Base-by-base conservation (phyloP, 2,113 vertebrate genomes). In the Uropsilus gracilis region DNA sequence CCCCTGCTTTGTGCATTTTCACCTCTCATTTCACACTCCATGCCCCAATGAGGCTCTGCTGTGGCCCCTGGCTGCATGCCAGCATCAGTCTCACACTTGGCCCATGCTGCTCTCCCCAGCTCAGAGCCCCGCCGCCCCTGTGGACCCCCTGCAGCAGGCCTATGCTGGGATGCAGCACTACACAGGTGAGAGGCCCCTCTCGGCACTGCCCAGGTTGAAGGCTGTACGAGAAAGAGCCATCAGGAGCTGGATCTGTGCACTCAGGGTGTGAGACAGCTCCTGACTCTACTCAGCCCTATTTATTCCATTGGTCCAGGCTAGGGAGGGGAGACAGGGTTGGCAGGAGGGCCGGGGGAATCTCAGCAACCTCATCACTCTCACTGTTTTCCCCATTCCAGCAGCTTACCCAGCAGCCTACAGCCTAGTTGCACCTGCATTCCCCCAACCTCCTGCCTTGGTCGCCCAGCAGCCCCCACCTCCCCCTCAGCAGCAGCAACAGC, bases 141-240 rank as follows among this genome's bases (percentile, higher is more conserved):
- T 99, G 98, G 99, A 99, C 91, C 99, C 99, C 50, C 98, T 99
- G 85, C 99, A 99, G 97, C 99, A 99, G 94, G 99, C 99, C 1
- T 99, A 99, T 6, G 98, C 99, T 0, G 99, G 99, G 94, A 99
- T 99, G 99, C 99, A 99, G 97, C 99, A 99, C 96, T 99, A 99
- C 69, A 98, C 99, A 98, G 99, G 99, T 99, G 93, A 97, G 98
- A 22, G 2, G 3, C 37, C 28, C 53, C 0, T 0, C 30, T 4
- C 57, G 26, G 57, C 50, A 53, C 57, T 28, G 66, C 12, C 42
- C 22, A 0, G 59, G 72, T 63, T 46, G 16, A n/a, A n/a, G n/a
- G n/a, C n/a, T n/a, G n/a, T n/a, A n/a, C n/a, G n/a, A n/a, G n/a
- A n/a, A n/a, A n/a, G n/a, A n/a, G n/a, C n/a, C n/a, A n/a, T n/a